These are phyloP conservation scores for Mactra quadrangularis DNA, from an alignment of 1,140 invertebrate species.

Conservation along the genomic window DNA sequence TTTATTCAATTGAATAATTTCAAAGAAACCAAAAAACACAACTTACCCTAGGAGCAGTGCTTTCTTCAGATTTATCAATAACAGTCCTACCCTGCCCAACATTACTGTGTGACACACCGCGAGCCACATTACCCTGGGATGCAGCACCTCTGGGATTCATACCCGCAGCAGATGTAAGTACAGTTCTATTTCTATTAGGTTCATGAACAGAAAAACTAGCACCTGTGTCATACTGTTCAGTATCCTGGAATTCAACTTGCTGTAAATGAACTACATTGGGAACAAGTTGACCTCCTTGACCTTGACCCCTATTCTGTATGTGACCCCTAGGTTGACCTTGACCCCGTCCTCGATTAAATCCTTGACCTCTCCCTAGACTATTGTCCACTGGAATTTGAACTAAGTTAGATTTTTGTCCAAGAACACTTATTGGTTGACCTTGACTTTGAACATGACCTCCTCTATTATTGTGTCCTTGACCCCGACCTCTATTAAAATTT, in stretches of 20 bases:
- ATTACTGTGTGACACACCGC: not conserved
- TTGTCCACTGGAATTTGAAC: no score
- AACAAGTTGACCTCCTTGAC: not conserved
- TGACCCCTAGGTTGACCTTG: conserved; percentile 17
- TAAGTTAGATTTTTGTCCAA: not conserved
- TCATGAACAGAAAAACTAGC: not conserved
- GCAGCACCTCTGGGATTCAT: conserved; percentile 10
- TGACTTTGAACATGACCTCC: not conserved
- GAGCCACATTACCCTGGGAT: not conserved
- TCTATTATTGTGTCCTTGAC: not conserved
- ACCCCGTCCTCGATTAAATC: not conserved
- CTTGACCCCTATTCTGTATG: not conserved
- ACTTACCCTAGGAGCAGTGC: conserved; percentile 4
- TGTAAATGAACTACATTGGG: not conserved
- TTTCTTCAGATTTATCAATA: not conserved
- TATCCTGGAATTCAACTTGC: conserved; percentile 20
- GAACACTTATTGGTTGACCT: conserved; percentile 32
- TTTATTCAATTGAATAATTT: no score
- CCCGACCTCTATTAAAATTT: conserved; percentile 20
- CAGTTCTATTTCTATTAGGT: not conserved
- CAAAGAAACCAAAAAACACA: no score
- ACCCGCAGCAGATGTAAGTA: not conserved
- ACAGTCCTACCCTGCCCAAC: not conserved
- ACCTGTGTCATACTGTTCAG: not conserved
- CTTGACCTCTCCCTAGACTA: no score